A percentile compares a stretch with the other conserved stretches of the same genome.
Evolutionary conservation across 2,113 vertebrate genomes (phyloP).

Genomic region (Saiga tatarica): DNA sequence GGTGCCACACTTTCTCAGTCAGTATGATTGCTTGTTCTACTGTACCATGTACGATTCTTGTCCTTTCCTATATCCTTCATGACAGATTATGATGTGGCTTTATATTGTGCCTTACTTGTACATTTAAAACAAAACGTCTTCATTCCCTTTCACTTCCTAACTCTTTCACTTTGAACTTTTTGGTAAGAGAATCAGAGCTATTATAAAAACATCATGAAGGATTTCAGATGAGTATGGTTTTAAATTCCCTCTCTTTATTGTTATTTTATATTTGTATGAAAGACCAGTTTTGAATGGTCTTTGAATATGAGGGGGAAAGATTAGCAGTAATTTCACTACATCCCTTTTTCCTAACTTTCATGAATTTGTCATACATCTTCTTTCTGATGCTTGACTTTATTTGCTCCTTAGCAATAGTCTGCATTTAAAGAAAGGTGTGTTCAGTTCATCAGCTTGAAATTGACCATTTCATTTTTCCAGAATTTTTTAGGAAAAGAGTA

Average conservation of each 20-base stretch:
- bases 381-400: constrained; percentile 78
- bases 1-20: constrained; percentile 84
- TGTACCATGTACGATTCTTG: constrained; percentile 86
- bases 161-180: constrained; percentile 75
- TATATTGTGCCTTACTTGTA: constrained; percentile 92
- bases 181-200: constrained; percentile 80
- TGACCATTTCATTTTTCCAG: constrained; percentile 70
- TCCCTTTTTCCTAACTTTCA: constrained; percentile 75
- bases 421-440: constrained; percentile 81
- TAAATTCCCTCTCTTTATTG: constrained; percentile 74
- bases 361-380: constrained; percentile 77
- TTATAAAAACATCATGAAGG: constrained; percentile 78
- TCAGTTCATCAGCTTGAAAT: constrained; percentile 74
- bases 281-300: constrained; percentile 85
- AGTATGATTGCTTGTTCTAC: constrained; percentile 80
- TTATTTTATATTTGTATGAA: constrained; percentile 81
- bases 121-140: constrained; percentile 81
- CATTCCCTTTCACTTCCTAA: constrained; percentile 78
- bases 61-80: constrained; percentile 82
- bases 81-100: constrained; percentile 88
- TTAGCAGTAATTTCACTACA: constrained; percentile 75
- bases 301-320: constrained; percentile 75
- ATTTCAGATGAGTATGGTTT: constrained; percentile 77
- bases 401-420: constrained; percentile 78
- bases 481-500: constrained; percentile 73